Evolutionary conservation across 2,888 invertebrate genomes (phyloP).

Genomic region (Eretmocerus hayati): DNA sequence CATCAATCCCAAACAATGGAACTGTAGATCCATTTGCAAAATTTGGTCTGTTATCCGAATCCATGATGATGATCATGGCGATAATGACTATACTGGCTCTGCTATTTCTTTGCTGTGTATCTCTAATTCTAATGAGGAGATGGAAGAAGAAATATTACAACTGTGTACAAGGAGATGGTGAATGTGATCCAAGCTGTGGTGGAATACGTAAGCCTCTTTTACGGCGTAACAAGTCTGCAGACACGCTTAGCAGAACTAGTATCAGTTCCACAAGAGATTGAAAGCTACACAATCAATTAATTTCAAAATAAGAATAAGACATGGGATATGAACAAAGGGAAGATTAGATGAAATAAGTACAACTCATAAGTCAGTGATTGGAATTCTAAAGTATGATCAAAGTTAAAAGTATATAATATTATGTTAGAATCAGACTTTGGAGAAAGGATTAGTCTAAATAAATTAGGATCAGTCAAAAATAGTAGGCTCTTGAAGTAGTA

Average conservation of each 20-base stretch:
- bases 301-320: no score
- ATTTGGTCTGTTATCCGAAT: neutral
- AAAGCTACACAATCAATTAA: no score
- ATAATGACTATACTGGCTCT: slow-evolving; percentile 6
- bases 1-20: slow-evolving; percentile 1
- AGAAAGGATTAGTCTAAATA: no score
- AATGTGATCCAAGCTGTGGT: slow-evolving; percentile 8
- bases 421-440: no score
- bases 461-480: no score
- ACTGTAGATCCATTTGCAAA: neutral
- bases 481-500: no score
- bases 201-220: slow-evolving; percentile 19
- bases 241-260: slow-evolving; percentile 13
- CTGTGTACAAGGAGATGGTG: slow-evolving; percentile 9
- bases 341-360: no score
- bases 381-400: neutral
- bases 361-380: neutral
- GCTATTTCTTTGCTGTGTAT: slow-evolving; percentile 16
- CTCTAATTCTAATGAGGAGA: slow-evolving; percentile 7
- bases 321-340: no score
- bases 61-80: slow-evolving; percentile 10
- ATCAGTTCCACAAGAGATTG: slow-evolving; percentile 10
- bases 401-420: neutral
- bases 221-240: slow-evolving; percentile 11
- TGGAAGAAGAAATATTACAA: slow-evolving; percentile 23